Evolutionary conservation across 2,113 vertebrate species (phyloP), one percentile per base, ranked within the genome.

Genomic region (Heloderma charlesbogerti): DNA sequence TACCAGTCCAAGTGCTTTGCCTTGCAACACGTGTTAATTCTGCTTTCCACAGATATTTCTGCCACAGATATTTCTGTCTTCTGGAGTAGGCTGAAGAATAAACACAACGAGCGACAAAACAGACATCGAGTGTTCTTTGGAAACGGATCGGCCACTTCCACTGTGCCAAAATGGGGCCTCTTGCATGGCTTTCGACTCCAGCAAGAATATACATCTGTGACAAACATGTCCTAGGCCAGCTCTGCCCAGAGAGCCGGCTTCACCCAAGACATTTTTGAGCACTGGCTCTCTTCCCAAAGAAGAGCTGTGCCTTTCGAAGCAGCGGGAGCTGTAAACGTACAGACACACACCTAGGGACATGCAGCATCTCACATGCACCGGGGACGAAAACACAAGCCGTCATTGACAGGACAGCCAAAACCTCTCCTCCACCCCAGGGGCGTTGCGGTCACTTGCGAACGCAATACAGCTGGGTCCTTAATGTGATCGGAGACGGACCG

Each of bases 21-120:
- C 22, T 82, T 6, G 88, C 48, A 20, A 43, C 2, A 8, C 27
- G 57, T 29, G 3, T 37, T 88, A 67, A 69, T 69, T 69, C 43
- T 37, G 18, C 2, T 94, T 94, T 94, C 93, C 95, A 92, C 94
- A 94, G 93, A 27, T 88, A 94, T 94, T 95, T 94, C 57, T 94
- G 95, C 95, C 94, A 95, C 90, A 0, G 78, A 75, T 20, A 2
- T 3, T 7, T 48, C n/a, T 54, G 51, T 3, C 85, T 72, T 31
- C 86, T 88, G 9, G 0, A 2, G 67, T 80, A 0, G 29, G 69
- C 88, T 93, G 91, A 92, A 94, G 94, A 94, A 87, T 91, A 92
- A 1, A 51, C 54, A 22, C 75, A 90, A 66, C 63, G 86, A 86
- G 57, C 91, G 75, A 91, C 3, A 1, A 77, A 60, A 87, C 87